These are phyloP conservation scores for Theonella swinhoei DNA, from an alignment of 37 sponge, comb jelly and placozoan species.

Conservation along the genomic window DNA sequence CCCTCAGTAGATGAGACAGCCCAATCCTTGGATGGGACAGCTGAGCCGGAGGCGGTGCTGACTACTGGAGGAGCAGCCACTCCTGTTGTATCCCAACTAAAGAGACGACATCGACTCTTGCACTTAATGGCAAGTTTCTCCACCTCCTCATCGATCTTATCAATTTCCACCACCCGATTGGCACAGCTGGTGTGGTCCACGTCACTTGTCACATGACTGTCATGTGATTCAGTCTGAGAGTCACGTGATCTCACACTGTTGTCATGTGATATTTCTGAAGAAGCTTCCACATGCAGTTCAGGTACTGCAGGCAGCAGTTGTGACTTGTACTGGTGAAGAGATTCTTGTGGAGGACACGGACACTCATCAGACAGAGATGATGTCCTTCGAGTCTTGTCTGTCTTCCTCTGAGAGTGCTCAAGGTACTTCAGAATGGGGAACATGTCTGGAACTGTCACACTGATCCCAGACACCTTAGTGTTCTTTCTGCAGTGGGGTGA, in stretches of 20 bases:
- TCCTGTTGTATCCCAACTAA: neutral
- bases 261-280: neutral
- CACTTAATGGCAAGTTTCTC: slow-evolving; percentile 1
- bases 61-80: neutral
- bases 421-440: slow-evolving; percentile 57
- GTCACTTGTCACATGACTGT: neutral
- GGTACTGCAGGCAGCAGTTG: neutral
- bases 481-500: neutral
- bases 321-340: neutral
- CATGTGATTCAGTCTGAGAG: neutral
- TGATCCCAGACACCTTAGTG: slow-evolving; percentile 40
- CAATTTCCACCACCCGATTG: slow-evolving; percentile 20
- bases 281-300: neutral
- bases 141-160: slow-evolving; percentile 33
- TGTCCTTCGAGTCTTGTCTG: neutral
- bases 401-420: slow-evolving; percentile 15
- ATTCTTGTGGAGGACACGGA: neutral
- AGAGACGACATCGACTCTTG: neutral
- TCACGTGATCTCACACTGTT: neutral
- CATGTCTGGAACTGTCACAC: slow-evolving; percentile 46
- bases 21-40: neutral
- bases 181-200: neutral
- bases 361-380: neutral
- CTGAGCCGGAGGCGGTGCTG: neutral
- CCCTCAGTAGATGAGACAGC: neutral